These are phyloP conservation scores for Agriopis aurantiaria DNA, from an alignment of 2,888 invertebrate species.

Conservation along the genomic window DNA sequence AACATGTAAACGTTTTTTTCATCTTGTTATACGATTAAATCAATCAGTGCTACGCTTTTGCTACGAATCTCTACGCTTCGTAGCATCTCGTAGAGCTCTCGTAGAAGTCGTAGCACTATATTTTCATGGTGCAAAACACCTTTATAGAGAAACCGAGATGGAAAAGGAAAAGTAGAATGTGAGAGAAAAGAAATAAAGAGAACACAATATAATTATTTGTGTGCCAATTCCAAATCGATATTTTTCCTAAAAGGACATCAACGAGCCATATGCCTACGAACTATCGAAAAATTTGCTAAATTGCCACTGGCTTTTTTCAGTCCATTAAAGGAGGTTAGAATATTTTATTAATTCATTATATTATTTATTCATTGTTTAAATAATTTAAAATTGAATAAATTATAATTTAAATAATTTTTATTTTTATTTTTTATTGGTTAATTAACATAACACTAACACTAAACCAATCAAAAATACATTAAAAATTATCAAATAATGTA, in stretches of 20 bases:
- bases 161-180: neutral
- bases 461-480: too few relatives aligned
- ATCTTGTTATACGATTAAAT: neutral
- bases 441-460: too few relatives aligned
- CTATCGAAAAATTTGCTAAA: neutral
- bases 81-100: slow-evolving; percentile 37
- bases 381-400: too few relatives aligned
- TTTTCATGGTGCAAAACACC: neutral
- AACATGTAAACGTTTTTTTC: too few relatives aligned
- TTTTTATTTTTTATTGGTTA: too few relatives aligned
- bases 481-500: too few relatives aligned
- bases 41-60: slow-evolving; percentile 35
- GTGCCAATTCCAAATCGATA: neutral
- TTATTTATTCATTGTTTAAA: too few relatives aligned
- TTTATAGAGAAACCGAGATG: neutral
- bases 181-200: neutral
- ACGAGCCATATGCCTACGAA: neutral
- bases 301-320: too few relatives aligned
- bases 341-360: too few relatives aligned
- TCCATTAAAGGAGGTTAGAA: too few relatives aligned
- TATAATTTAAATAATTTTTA: too few relatives aligned
- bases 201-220: neutral
- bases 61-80: slow-evolving; percentile 48
- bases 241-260: neutral
- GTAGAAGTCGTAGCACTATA: neutral